Conservation (phyloP, 2,113 vertebrate species). For the Peromyscus californicus region DNA sequence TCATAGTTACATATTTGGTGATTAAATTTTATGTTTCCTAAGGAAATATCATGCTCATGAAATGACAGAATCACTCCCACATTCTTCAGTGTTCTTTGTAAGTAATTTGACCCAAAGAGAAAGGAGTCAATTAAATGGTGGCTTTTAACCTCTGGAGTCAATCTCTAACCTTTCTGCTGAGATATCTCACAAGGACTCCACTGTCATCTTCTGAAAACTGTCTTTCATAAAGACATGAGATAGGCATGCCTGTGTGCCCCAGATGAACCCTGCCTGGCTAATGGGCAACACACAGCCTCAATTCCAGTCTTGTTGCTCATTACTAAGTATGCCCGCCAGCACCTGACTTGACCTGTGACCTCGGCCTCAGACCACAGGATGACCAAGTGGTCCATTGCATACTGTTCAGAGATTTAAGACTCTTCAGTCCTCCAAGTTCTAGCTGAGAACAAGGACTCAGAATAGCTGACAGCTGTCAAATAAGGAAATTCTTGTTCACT, state of each 20-base stretch:
- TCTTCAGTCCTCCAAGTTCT: background rate
- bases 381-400: background rate
- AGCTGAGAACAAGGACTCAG: background rate
- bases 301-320: background rate
- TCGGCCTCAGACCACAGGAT: background rate
- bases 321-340: constrained; percentile 33
- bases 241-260: background rate
- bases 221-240: constrained; percentile 77
- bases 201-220: constrained; percentile 73
- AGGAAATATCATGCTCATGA: constrained; percentile 60
- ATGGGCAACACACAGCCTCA: constrained; percentile 23
- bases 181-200: constrained; percentile 74
- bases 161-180: constrained; percentile 72
- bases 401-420: background rate
- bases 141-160: constrained; percentile 69
- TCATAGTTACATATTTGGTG: constrained; percentile 57
- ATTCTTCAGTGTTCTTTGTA: constrained; percentile 69
- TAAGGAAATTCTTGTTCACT: background rate
- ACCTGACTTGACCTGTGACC: constrained; percentile 65
- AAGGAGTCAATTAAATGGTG: constrained; percentile 75
- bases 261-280: constrained; percentile 27
- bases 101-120: constrained; percentile 77
- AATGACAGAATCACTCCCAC: constrained; percentile 64
- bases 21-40: constrained; percentile 72
- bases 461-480: background rate